Evolutionary conservation across 2,888 invertebrate species (phyloP).

Genomic region (Leptarthrus brevirostris): DNA sequence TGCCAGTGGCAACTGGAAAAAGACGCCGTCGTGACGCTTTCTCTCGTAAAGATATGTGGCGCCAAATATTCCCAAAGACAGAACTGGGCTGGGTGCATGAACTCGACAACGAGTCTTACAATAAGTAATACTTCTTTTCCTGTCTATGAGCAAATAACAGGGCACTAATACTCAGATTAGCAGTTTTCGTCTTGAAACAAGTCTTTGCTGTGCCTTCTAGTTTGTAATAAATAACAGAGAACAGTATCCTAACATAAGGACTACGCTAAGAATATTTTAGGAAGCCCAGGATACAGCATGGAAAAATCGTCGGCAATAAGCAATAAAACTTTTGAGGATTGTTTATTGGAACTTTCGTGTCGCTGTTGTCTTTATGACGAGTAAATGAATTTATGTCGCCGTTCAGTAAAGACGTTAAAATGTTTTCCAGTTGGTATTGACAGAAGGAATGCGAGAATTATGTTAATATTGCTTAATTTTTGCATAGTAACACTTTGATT

Average conservation of each 20-base stretch:
- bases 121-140: conserved; percentile 42
- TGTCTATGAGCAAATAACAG: conserved; percentile 8
- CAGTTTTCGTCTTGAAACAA: conserved; percentile 25
- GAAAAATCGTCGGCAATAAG: not conserved
- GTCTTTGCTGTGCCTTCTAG: not conserved
- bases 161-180: not conserved
- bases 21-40: conserved; percentile 58
- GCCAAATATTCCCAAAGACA: conserved; percentile 54
- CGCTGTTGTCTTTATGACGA: conserved; percentile 8
- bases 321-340: conserved; percentile 14
- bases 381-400: no score
- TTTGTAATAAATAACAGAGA: not conserved
- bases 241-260: conserved; percentile 25
- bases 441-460: no score
- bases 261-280: conserved; percentile 40
- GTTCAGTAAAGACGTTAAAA: no score
- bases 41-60: conserved; percentile 57
- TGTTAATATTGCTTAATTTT: no score
- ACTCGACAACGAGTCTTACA: not conserved
- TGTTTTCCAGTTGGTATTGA: no score
- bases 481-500: no score
- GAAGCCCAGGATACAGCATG: conserved; percentile 13
- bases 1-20: conserved; percentile 52
- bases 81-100: conserved; percentile 40
- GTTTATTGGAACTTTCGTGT: conserved; percentile 1